Base-by-base conservation (phyloP, 2,888 invertebrate species). In the Rhynchonema sp. region DNA sequence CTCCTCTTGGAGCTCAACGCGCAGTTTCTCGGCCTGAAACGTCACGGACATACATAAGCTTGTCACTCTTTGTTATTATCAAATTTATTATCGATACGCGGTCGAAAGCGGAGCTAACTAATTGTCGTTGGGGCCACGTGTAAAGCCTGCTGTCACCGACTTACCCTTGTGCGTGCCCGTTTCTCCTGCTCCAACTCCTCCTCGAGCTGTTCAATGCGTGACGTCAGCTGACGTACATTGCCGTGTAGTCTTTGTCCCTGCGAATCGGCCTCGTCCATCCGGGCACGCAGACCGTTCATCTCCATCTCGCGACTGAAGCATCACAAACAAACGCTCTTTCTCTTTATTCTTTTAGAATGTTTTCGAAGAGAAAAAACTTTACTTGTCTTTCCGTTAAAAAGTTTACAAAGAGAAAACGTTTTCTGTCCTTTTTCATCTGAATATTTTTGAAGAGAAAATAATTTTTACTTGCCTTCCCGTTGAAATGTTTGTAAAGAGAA, bases 131-230 rank as follows among this genome's bases (percentile, higher is more conserved):
- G n/a, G n/a, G n/a, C n/a, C n/a, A n/a, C n/a, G n/a, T n/a, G n/a
- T n/a, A n/a, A n/a, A n/a, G n/a, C n/a, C n/a, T n/a, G n/a, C n/a
- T n/a, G n/a, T 38, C 38, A 13, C 17, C 17, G 9, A 38, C 38
- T 38, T 6, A 38, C 38, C 38, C 38, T 6, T 17, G 17, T 25
- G 26, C 66, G 63, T 60, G 65, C 54, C 58, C 63, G 90, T 77
- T 96, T 85, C 79, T 98, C 96, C 69, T 92, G 89, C 78, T 98
- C 96, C 70, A 98, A 86, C 80, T 98, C 98, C 75, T 98, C 96
- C 77, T 98, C 96, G 74, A 98, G 82, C 78, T 98, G 96, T 76
- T 98, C 96, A 77, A 98, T 94, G 76, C 94, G 56, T 3, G 58
- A 53, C 79, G 90, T 90, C 74, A 96, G 83, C 80, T 96, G 94